Base-by-base conservation (phyloP, 2,888 invertebrate species). In the Caradrina kadenii region DNA sequence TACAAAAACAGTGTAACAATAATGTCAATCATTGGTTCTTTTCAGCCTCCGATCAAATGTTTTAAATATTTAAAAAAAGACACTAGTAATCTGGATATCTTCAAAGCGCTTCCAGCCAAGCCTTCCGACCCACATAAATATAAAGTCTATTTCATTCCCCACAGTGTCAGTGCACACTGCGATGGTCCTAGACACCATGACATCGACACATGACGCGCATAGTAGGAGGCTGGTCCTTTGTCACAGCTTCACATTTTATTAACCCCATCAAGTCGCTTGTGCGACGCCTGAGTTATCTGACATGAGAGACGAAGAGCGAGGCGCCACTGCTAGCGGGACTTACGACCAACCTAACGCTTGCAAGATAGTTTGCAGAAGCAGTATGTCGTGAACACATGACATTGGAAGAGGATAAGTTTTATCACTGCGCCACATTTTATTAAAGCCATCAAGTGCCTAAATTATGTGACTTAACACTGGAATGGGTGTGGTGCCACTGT, bases 181-280 rank as follows among this genome's bases (percentile, higher is more conserved):
- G 64, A 56, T 42, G 69, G 74, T 48, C 61, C 58, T 62, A 58
- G 63, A 48, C 69, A 42, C 61, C 49, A 4, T 75, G 73, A 79
- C 80, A 80, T 76, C 70, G 77, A 80, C 66, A 72, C 66, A 66
- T 83, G 82, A 84, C 77, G 77, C 65, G 71, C 75, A 59, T 67
- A 59, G 83, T 77, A 84, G 84, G 84, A 76, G 79, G 69, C 58
- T 70, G 68, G 69, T 61, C 68, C 85, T 87, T 86, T 88, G 89
- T 88, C 86, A 84, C 82, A 74, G 76, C 76, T 80, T 79, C 80
- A 80, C 86, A 87, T 88, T 90, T 89, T 90, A 89, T 91, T 88
- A 88, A 86, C 82, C 80, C 89, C 87, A 88, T 89, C 90, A 87
- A 84, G 83, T 76, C 81, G 83, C 84, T 86, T 87, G 86, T 87